Base-by-base conservation (phyloP, 2,113 vertebrate species). In the Galbula dea region DNA sequence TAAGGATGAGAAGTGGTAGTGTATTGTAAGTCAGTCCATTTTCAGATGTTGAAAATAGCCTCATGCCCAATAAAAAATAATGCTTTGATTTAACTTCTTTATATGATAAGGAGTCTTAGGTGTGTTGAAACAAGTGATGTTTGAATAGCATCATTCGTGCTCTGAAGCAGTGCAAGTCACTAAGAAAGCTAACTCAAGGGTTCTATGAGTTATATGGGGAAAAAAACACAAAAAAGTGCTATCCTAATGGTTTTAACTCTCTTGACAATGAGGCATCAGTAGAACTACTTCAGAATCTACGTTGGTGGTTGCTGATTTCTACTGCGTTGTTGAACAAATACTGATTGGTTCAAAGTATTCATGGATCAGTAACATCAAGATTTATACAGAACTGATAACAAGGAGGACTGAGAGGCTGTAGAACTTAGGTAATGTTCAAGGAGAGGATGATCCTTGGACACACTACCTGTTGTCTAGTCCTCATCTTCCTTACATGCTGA, bases 271-370 rank as follows among this genome's bases (percentile, higher is more conserved):
- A 46, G 55, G 13, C 48, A 30, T 73, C 48, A 37, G 11, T 71
- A 36, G 39, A 22, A 6, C 19, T 73, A 1, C 39, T 55, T 78
- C 41, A 61, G 36, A 41, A 68, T 16, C 21, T 14, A 51, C 1
- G 1, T 51, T 74, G 78, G 24, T n/a, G n/a, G n/a, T n/a, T 32
- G 34, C 54, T 34, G 30, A 4, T 32, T 39, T 55, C 36, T 81
- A 10, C 43, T 46, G 36, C 0, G 0, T 34, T 37, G 6, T 29
- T 41, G 43, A 63, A 4, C 45, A 84, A 45, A 34, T 65, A 37
- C 3, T 27, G 36, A 6, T 23, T 45, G 19, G 12, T 61, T 46
- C 34, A 17, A 30, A 67, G 49, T 18, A 12, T 61, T 1, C 0
- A 32, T 1, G 1, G n/a, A 22, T 65, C 45, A 59, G 13, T 36